These are phyloP conservation scores for Sminthurinus aureus DNA, from an alignment of 2,888 invertebrate genomes.

Conservation along the genomic window DNA sequence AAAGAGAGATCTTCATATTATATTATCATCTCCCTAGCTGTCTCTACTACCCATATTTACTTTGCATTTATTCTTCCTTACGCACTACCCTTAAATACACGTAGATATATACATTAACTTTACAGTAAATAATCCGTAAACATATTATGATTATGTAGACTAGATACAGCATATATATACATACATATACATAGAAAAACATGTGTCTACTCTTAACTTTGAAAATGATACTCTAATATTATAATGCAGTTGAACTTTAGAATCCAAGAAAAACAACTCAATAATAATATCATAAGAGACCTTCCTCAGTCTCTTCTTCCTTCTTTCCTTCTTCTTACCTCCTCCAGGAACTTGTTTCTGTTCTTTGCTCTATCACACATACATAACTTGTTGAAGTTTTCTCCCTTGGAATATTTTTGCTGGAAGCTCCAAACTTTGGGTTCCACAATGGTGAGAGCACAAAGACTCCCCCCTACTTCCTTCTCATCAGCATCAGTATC, in stretches of 20 bases:
- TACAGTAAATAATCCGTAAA: too few relatives aligned
- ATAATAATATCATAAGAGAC: background rate
- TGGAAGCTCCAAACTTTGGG: background rate
- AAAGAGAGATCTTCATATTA: slow-evolving; percentile 46
- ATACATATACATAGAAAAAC: background rate
- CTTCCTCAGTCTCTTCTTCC: background rate
- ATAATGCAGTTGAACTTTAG: too few relatives aligned
- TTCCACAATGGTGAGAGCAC: background rate
- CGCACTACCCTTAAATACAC: too few relatives aligned
- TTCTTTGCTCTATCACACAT: background rate
- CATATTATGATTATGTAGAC: slow-evolving; percentile 16
- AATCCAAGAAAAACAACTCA: background rate
- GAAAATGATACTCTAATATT: too few relatives aligned
- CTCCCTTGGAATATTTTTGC: background rate
- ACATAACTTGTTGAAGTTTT: slow-evolving; percentile 4
- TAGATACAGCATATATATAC: slow-evolving; percentile 25
- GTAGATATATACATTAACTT: background rate
- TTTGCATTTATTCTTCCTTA: too few relatives aligned
- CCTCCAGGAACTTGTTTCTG: background rate
- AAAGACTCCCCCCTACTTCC: too few relatives aligned
- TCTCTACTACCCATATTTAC: background rate
- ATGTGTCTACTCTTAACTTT: too few relatives aligned
- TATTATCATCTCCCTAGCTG: slow-evolving; percentile 28
- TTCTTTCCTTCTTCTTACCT: background rate
- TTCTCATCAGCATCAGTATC: too few relatives aligned